These are phyloP conservation scores for Camelus dromedarius DNA, from an alignment of 2,113 vertebrate genomes.

Conservation along the genomic window DNA sequence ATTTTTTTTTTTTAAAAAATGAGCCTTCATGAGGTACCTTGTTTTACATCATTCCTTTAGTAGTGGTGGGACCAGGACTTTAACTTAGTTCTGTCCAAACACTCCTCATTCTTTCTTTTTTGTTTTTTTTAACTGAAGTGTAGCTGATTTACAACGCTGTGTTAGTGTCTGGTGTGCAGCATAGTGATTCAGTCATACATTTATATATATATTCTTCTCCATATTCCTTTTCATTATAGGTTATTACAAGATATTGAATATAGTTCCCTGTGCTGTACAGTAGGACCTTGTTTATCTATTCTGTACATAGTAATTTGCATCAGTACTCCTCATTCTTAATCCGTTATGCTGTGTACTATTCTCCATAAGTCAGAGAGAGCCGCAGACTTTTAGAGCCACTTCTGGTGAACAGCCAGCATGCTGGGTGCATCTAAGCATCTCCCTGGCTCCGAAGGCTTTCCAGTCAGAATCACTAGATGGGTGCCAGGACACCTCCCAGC, in stretches of 20 bases:
- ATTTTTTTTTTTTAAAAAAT: neutral
- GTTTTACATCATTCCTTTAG: neutral
- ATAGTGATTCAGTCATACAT: too few species aligned
- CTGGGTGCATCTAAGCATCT: neutral
- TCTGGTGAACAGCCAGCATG: neutral
- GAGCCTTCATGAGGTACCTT: neutral
- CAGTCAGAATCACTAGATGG: neutral
- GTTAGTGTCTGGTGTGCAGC: too few species aligned
- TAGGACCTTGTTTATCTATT: too few species aligned
- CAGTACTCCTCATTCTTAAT: neutral
- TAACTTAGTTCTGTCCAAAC: neutral
- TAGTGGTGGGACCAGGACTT: neutral
- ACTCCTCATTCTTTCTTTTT: neutral
- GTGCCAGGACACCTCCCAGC: neutral
- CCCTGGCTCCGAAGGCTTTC: neutral
- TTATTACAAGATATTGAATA: too few species aligned
- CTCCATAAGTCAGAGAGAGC: neutral
- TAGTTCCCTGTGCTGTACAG: too few species aligned
- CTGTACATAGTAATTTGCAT: too few species aligned
- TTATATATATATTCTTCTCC: too few species aligned
- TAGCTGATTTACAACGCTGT: too few species aligned
- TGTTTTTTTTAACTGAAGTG: too few species aligned
- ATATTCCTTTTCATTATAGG: too few species aligned
- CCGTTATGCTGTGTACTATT: neutral
- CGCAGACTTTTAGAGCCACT: neutral